Conservation (phyloP, 2,797 vertebrate species). For the Trichosurus vulpecula region DNA sequence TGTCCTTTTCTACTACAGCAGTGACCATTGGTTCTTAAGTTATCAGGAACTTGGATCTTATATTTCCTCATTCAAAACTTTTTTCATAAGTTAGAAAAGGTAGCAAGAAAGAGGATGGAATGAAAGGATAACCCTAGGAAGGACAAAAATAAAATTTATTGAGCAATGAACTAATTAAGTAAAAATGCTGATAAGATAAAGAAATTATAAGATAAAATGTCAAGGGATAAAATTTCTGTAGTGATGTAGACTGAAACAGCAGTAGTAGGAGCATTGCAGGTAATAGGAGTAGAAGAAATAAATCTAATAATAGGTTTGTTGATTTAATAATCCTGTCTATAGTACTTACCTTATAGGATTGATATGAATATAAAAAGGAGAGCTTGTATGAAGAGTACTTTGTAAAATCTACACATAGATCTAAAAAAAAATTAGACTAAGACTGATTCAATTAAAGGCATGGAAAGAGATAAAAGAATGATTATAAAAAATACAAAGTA, state of each 20-base stretch:
- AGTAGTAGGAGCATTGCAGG: background rate
- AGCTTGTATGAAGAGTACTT: background rate
- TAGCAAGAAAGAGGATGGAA: background rate
- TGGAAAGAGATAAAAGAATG: background rate
- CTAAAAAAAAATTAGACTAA: background rate
- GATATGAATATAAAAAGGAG: background rate
- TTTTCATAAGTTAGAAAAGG: background rate
- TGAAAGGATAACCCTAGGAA: background rate
- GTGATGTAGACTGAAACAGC: background rate
- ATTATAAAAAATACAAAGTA: background rate
- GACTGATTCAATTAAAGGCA: background rate
- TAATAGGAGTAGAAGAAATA: background rate
- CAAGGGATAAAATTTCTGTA: background rate
- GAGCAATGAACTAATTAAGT: background rate
- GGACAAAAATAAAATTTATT: background rate
- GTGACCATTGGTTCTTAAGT: background rate
- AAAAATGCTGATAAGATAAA: background rate
- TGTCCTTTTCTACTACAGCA: background rate
- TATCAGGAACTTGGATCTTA: background rate
- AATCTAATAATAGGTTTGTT: background rate
- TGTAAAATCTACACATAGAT: background rate
- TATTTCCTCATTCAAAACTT: background rate
- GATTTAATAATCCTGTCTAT: background rate
- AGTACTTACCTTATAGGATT: background rate
- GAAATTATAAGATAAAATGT: background rate